Evolutionary conservation across 2,888 invertebrate species (phyloP), one percentile per base, ranked within the genome.

Genomic region (Apocheima hispidaria): DNA sequence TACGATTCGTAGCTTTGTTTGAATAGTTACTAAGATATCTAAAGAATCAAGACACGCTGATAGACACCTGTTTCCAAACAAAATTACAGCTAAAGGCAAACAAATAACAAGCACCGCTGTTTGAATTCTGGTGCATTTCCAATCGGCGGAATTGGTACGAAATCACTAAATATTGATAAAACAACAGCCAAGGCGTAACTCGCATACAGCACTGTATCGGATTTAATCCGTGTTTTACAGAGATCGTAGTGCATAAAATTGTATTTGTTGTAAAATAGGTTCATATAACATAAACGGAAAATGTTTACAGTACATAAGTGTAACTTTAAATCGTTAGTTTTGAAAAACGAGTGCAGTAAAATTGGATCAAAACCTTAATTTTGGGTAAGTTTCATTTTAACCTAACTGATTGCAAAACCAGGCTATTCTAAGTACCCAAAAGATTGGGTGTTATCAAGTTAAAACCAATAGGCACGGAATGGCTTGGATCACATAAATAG

Each of bases 141-240:
- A 68, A 68, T 65, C 46, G 50, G 40, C 70, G 65, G 67, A 65
- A 60, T 59, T 26, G 23, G 20, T 44, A 10, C 36, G 28, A 41
- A 51, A 55, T 59, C 50, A 40, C 54, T 61, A 68, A 70, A 68
- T 78, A 74, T 77, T 75, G 73, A 74, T 71, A 68, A 66, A 72
- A 69, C 71, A 66, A 36, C 38, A 65, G 20, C 23, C 52, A 30
- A 50, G 7, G 30, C 43, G 36, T 33, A 2, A 4, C 18, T 3
- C 18, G 26, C 30, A 26, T 54, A 14, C 40, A 20, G 23, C 18
- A 28, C 12, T 40, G 26, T 38, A 9, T 43, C 38, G 38, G 35
- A 58, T 53, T 59, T 49, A 14, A 18, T 59, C 58, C 18, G 51
- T 28, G 38, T 43, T 43, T 26, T 20, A n/a, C 21, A n/a, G 40